Percentiles rank a stretch among this genome's conserved stretches.
Conservation (phyloP, 2,797 vertebrate genomes). For the Yasuhikotakia modesta region DNA sequence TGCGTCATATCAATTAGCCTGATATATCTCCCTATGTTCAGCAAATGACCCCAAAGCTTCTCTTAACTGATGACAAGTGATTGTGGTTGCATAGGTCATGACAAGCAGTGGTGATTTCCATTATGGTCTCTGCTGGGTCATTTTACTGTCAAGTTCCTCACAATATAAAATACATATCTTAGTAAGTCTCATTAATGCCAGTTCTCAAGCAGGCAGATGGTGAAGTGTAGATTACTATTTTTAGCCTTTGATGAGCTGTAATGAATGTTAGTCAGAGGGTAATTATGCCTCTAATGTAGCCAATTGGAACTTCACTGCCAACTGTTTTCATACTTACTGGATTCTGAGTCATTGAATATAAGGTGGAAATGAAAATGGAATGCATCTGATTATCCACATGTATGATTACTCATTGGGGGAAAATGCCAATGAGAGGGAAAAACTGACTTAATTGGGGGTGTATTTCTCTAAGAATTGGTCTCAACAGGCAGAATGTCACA, state of each 20-base stretch:
- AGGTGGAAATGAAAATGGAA: neutral
- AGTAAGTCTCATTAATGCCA: neutral
- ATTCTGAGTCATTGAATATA: conserved; percentile 16
- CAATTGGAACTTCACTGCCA: conserved; percentile 30
- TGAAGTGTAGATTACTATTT: conserved; percentile 39
- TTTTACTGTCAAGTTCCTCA: conserved; percentile 14
- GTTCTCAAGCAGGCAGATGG: conserved; percentile 34
- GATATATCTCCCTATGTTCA: conserved; percentile 27
- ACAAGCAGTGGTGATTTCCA: neutral
- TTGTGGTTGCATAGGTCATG: conserved; percentile 13
- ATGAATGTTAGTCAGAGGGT: conserved; percentile 40
- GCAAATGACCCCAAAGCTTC: conserved; percentile 20
- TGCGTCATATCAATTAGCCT: conserved; percentile 34
- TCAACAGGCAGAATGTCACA: too few relatives aligned
- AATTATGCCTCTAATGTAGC: conserved; percentile 45
- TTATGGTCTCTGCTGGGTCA: conserved; percentile 12
- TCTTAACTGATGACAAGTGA: conserved; percentile 28
- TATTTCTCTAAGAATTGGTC: too few relatives aligned
- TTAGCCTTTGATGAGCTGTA: conserved; percentile 53
- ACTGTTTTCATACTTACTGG: conserved; percentile 30
- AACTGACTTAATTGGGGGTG: too few relatives aligned
- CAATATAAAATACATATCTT: conserved; percentile 4
- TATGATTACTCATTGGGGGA: neutral
- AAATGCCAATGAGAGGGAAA: neutral
- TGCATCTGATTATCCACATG: neutral